These are phyloP conservation scores for Heptranchias perlo DNA, from an alignment of 2,113 vertebrate genomes.

Conservation along the genomic window DNA sequence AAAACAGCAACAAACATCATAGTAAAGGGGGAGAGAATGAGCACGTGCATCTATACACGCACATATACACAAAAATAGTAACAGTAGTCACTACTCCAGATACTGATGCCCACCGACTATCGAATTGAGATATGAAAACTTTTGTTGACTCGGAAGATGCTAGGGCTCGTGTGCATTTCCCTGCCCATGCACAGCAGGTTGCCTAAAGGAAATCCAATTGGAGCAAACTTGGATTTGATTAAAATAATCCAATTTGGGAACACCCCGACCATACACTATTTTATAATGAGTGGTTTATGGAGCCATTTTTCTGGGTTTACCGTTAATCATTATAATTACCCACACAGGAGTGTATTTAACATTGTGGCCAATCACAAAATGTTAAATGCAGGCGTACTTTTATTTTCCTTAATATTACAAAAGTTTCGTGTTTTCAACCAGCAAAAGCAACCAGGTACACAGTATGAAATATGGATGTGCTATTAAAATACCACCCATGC, in stretches of 20 bases:
- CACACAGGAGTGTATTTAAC: not conserved
- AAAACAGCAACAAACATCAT: conserved; percentile 44
- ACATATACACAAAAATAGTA: not conserved
- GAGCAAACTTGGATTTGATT: not conserved
- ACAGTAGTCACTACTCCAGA: not conserved
- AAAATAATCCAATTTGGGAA: not conserved
- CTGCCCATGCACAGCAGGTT: not conserved
- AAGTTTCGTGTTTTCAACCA: not conserved
- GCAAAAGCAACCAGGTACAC: not conserved
- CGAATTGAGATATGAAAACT: not conserved
- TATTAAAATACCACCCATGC: not conserved
- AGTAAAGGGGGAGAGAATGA: not conserved
- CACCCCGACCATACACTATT: not conserved
- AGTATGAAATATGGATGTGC: not conserved
- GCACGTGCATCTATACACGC: not conserved
- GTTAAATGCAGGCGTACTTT: not conserved
- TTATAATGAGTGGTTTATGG: not conserved
- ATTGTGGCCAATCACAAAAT: not conserved
- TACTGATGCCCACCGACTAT: not conserved
- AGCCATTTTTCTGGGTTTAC: not conserved
- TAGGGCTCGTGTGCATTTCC: not conserved
- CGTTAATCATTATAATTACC: conserved; percentile 15
- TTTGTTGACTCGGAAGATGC: not conserved
- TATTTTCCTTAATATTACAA: not conserved
- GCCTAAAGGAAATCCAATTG: not conserved